Evolutionary conservation across 2,888 invertebrate genomes (phyloP).

Genomic region (Troides oblongomaculatus): DNA sequence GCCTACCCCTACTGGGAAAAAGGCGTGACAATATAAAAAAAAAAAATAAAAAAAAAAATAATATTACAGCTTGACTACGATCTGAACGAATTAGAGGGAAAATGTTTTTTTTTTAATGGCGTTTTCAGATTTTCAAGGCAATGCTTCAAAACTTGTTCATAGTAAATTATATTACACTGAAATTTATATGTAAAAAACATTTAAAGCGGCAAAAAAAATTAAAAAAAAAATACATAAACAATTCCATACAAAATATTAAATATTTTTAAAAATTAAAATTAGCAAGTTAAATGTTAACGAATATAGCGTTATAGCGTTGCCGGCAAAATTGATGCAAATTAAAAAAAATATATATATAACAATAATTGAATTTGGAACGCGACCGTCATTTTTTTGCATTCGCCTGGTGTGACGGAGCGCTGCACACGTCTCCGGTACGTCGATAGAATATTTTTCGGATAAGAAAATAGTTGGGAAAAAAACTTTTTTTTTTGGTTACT

Average conservation of each 20-base stretch:
- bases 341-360: slow-evolving; percentile 28
- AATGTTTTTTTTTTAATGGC: too few relatives aligned
- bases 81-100: too few relatives aligned
- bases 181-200: too few relatives aligned
- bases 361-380: slow-evolving; percentile 56
- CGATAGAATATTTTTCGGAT: slow-evolving; percentile 36
- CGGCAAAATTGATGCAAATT: slow-evolving; percentile 12
- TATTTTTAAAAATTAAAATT: neutral
- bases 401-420: slow-evolving; percentile 48
- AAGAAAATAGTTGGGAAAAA: slow-evolving; percentile 38
- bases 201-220: too few relatives aligned
- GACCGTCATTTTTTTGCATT: slow-evolving; percentile 65
- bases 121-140: too few relatives aligned
- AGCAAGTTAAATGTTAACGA: neutral
- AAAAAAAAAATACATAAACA: slow-evolving; percentile 3
- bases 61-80: too few relatives aligned
- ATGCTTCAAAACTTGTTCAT: too few relatives aligned
- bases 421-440: slow-evolving; percentile 47
- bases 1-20: too few relatives aligned
- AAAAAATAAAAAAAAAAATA: too few relatives aligned
- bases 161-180: too few relatives aligned
- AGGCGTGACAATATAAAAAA: too few relatives aligned
- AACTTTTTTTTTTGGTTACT: slow-evolving; percentile 29
- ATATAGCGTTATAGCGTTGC: slow-evolving; percentile 10
- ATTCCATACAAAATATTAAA: slow-evolving; percentile 5